Conservation (phyloP, 2,797 vertebrate genomes). For the Brachyrhaphis roseni region DNA sequence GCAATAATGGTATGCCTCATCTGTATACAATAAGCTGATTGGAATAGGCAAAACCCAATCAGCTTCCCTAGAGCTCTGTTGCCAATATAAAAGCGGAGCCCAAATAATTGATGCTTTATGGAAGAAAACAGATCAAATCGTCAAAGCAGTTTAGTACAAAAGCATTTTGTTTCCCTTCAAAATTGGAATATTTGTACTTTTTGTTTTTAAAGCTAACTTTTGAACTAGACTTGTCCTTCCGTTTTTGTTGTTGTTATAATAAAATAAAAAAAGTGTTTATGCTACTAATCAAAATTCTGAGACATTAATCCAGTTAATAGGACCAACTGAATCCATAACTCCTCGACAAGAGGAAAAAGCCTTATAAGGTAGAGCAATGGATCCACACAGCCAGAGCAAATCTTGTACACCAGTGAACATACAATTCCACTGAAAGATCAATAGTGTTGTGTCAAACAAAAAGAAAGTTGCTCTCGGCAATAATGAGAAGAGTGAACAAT, state of each 20-base stretch:
- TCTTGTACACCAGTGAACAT: slow-evolving; percentile 49
- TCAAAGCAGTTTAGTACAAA: not conserved
- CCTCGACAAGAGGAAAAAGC: slow-evolving; percentile 43
- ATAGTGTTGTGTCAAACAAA: slow-evolving; percentile 63
- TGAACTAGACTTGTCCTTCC: not conserved
- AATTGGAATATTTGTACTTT: not conserved
- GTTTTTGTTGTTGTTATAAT: slow-evolving; percentile 19
- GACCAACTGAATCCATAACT: slow-evolving; percentile 54
- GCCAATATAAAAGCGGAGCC: not conserved
- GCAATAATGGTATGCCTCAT: not conserved
- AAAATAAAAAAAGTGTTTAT: slow-evolving; percentile 20
- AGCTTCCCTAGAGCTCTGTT: not conserved
- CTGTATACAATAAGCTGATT: not conserved
- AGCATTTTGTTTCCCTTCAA: not conserved
- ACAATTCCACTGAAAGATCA: slow-evolving; percentile 63
- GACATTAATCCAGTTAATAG: slow-evolving; percentile 36
- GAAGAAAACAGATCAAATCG: not conserved
- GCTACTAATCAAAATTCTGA: slow-evolving; percentile 19
- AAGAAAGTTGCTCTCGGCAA: slow-evolving; percentile 53
- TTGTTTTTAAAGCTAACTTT: slow-evolving; percentile 15
- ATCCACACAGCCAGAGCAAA: slow-evolving; percentile 46
- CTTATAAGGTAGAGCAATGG: slow-evolving; percentile 34
- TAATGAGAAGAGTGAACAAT: slow-evolving; percentile 54
- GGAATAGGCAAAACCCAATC: not conserved
- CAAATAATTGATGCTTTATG: not conserved